Base-by-base conservation (phyloP, 2,113 vertebrate species). In the Agelaius tricolor region DNA sequence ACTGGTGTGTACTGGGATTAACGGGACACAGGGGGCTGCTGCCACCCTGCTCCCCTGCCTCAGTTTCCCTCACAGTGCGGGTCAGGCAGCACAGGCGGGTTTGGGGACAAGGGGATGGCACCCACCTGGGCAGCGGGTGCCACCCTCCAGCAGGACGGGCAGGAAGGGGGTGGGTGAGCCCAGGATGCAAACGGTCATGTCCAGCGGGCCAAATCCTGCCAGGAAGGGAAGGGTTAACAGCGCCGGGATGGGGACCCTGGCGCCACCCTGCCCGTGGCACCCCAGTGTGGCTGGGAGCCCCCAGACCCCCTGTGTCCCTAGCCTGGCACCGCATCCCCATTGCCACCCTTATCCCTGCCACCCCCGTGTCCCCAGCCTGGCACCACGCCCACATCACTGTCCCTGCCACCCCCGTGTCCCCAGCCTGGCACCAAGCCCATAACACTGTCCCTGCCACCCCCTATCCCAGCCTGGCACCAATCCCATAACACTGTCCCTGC, bases 61-160 rank as follows among this genome's bases (percentile, higher is more conserved):
- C 90, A 41, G 87, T 68, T 82, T 87, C 86, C 49, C 61, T 86
- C 76, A 14, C 28, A 3, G n/a, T 30, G 8, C 31, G 0, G 2
- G 24, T 46, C 37, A 7, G 7, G 0, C 26, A 24, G 33, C 44
- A 12, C 39, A 23, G 61, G 26, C 0, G 1, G 49, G 30, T 5
- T 15, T 10, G 69, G 28, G 49, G 31, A 24, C 18, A 2, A 57
- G 46, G 35, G 4, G 22, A 10, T 16, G 0, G 0, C 24, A 94
- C 93, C 62, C 76, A 96, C 95, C 95, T 93, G 95, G 91, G 85
- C 59, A 95, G 85, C 89, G 89, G 55, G 55, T 74, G 51, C 95
- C 93, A 15, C 89, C 93, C 78, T 95, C 95, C 93, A 93, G 74
- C 74, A 96, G 86, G 33, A 95, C 13, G 1, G 93, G 91, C 78